These are phyloP conservation scores for Eulemur coronatus DNA, from an alignment of 2,797 vertebrate species.

Conservation along the genomic window DNA sequence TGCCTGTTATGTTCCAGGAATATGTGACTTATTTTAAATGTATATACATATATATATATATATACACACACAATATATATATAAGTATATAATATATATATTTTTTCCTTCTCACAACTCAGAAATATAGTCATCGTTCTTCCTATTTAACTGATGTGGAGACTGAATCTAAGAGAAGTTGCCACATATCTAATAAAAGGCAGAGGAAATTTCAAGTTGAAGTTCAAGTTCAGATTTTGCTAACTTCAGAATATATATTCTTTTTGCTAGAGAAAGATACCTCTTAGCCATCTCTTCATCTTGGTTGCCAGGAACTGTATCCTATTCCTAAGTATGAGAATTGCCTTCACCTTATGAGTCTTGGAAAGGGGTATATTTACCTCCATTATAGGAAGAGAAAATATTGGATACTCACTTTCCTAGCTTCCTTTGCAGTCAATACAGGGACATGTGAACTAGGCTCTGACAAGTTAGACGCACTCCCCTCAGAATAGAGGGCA, in stretches of 20 bases:
- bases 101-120: neutral
- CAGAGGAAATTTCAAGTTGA: neutral
- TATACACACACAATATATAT: neutral
- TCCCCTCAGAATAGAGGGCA: too few relatives aligned
- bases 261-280: neutral
- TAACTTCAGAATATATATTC: neutral
- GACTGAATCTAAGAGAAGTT: neutral
- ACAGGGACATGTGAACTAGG: neutral
- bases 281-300: neutral
- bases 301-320: neutral
- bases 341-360: neutral
- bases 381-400: neutral
- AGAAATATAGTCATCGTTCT: neutral
- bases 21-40: neutral
- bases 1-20: neutral
- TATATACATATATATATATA: neutral
- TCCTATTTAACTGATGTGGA: neutral
- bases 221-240: neutral
- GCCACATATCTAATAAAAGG: neutral
- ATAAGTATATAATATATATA: neutral
- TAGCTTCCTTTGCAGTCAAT: neutral
- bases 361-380: neutral
- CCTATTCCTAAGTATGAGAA: neutral
- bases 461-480: neutral
- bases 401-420: neutral